Evolutionary conservation across 2,113 vertebrate species (phyloP), one percentile per base, ranked within the genome.

Genomic region (Sitta europaea): DNA sequence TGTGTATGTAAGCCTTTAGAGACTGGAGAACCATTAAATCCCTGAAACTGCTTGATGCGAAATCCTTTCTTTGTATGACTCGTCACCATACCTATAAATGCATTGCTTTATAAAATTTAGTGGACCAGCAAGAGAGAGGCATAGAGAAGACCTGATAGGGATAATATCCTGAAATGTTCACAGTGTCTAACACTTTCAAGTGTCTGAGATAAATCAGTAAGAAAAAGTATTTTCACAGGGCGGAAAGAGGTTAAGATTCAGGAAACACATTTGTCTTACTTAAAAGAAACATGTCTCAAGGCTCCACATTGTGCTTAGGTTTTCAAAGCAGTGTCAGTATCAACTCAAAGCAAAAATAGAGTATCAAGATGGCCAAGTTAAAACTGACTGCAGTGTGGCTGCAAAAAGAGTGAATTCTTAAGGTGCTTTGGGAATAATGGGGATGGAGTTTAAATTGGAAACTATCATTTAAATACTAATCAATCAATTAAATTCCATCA

Each of bases 41-140:
- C 27, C 36, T 67, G 35, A 24, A 62, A 51, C 51, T 83, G 23
- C 36, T 73, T 47, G 54, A 72, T 48, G 23, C 48, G 45, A 78
- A 81, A 58, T 71, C 18, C 23, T 68, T 47, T 23, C 8, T 78
- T 59, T 85, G 57, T 22, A 7, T 42, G 38, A 59, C 12, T 81
- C 36, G 14, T 74, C 17, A n/a, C 17, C 24, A 50, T 59, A 29
- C 91, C 61, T 76, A 40, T 29, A 20, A 59, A 85, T 51, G 20
- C 0, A 0, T 2, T 54, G 17, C 40, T 42, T 53, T 72, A 57
- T 53, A 57, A 68, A 91, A 57, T 57, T 70, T 35, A 65, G 0
- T 3, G 19, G 29, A 19, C 28, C 38, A 59, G 18, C 19, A 72
- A 61, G 40, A 58, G 3, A 29, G 5, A 40, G 31, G 22, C 38